These are phyloP conservation scores for Philantomba maxwellii DNA, from an alignment of 2,113 vertebrate genomes.

Conservation along the genomic window DNA sequence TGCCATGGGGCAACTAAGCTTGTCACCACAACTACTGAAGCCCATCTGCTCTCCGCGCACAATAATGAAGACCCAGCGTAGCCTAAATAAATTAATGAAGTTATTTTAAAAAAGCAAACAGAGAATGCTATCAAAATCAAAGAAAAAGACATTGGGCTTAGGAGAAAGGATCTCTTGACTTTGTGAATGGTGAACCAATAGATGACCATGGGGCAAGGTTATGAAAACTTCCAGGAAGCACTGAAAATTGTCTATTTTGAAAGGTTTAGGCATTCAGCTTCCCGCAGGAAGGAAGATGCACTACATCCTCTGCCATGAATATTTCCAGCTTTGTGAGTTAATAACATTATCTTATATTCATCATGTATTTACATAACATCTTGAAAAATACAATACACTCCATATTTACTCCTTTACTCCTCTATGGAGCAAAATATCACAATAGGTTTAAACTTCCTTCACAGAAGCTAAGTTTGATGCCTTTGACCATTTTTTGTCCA, in stretches of 20 bases:
- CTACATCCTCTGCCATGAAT: background rate
- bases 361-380: background rate
- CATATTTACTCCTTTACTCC: background rate
- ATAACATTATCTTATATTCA: background rate
- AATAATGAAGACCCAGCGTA: background rate
- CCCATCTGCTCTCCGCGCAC: rapidly evolving
- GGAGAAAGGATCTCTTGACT: background rate
- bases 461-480: background rate
- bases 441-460: constrained; percentile 6
- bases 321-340: background rate
- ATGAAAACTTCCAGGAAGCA: background rate
- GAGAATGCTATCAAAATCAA: background rate
- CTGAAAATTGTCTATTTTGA: background rate
- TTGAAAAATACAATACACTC: background rate
- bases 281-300: background rate
- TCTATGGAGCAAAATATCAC: background rate
- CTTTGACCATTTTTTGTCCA: background rate
- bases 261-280: background rate
- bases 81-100: background rate
- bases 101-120: background rate
- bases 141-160: background rate
- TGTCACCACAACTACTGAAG: background rate
- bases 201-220: background rate
- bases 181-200: background rate
- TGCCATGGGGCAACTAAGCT: background rate